Evolutionary conservation across 2,888 invertebrate genomes (phyloP).

Genomic region (Lasioglossum vierecki): DNA sequence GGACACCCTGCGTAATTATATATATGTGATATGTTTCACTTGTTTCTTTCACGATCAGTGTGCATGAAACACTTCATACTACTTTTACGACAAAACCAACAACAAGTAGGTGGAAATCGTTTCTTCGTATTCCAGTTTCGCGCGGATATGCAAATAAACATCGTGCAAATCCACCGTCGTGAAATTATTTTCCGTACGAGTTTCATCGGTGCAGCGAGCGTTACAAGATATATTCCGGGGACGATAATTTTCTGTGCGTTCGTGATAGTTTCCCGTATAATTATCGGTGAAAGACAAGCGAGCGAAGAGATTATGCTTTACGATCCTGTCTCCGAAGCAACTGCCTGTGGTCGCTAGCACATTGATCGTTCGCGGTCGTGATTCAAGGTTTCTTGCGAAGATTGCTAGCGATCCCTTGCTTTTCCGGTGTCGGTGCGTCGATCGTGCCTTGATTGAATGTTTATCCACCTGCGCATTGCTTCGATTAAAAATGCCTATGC

Average conservation of each 20-base stretch:
- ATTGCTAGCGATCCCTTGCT: constrained; percentile 35
- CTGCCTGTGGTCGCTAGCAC: constrained; percentile 50
- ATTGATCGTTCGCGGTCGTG: constrained; percentile 52
- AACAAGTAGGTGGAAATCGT: background rate
- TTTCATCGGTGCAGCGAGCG: constrained; percentile 41
- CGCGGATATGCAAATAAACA: constrained; percentile 30
- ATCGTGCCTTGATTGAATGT: constrained; percentile 31
- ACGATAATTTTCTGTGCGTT: constrained; percentile 51
- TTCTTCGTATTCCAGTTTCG: background rate
- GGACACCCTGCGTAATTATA: no score
- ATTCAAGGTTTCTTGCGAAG: constrained; percentile 38
- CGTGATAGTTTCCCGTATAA: constrained; percentile 49
- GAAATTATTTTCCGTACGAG: constrained; percentile 36
- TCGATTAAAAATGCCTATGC: constrained; percentile 13
- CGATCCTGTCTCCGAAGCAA: constrained; percentile 57
- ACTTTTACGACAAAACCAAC: background rate
- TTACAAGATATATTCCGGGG: constrained; percentile 4
- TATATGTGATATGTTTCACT: background rate
- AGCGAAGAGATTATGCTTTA: constrained; percentile 52
- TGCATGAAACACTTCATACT: background rate
- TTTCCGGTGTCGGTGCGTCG: constrained; percentile 33
- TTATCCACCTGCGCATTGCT: background rate
- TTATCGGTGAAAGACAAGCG: constrained; percentile 56
- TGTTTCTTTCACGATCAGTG: background rate
- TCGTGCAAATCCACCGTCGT: background rate